Conservation (phyloP, 1,140 invertebrate species). For the Neodiprion virginianus region DNA sequence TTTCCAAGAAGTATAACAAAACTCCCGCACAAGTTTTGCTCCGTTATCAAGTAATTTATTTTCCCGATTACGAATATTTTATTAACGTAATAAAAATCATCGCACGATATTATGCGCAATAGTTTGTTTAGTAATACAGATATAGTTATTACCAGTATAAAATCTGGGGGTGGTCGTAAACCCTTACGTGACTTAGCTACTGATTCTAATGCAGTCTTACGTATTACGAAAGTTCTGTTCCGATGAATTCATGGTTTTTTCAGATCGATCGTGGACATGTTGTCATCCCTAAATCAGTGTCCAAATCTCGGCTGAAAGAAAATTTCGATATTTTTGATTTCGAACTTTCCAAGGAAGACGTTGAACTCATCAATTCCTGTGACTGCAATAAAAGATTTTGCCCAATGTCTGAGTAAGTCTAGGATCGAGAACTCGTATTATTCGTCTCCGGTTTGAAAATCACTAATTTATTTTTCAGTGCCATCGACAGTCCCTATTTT, state of each 20-base stretch:
- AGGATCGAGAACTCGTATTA: background rate
- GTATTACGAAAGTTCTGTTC: background rate
- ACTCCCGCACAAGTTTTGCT: constrained; percentile 67
- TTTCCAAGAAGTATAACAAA: constrained; percentile 70
- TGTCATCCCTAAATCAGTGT: constrained; percentile 66
- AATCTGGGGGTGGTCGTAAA: too few relatives aligned
- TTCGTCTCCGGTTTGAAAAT: constrained; percentile 14
- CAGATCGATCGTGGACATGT: background rate
- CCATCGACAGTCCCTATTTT: background rate
- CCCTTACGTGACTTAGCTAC: too few relatives aligned
- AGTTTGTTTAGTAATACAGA: too few relatives aligned
- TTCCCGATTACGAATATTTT: constrained; percentile 1
- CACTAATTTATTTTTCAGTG: background rate
- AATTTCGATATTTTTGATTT: constrained; percentile 81
- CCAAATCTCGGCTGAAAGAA: constrained; percentile 69
- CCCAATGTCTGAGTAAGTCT: constrained; percentile 38
- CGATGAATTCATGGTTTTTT: background rate
- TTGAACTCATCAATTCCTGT: constrained; percentile 47
- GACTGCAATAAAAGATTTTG: constrained; percentile 42
- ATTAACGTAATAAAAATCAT: background rate
- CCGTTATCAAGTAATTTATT: constrained; percentile 47
- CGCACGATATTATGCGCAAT: too few relatives aligned
- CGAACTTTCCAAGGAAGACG: constrained; percentile 65
- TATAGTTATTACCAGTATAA: too few relatives aligned
- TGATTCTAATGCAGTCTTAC: constrained; percentile 41